Evolutionary conservation across 2,113 vertebrate genomes (phyloP).

Genomic region (Eulacestoma nigropectus): DNA sequence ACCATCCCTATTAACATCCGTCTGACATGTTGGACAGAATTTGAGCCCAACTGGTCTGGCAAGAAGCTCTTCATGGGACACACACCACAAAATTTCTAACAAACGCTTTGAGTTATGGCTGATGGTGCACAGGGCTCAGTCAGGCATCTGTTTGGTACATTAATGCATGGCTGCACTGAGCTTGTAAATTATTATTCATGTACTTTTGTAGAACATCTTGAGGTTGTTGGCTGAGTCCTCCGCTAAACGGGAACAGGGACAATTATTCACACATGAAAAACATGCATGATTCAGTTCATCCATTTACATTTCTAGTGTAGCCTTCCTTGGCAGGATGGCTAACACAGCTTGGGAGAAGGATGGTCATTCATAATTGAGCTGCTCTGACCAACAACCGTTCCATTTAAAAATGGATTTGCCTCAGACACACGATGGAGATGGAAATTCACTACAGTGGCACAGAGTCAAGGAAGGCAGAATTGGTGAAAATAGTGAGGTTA

Average conservation of each 20-base stretch:
- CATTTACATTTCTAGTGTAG: neutral
- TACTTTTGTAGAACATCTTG: neutral
- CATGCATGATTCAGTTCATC: neutral
- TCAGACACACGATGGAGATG: neutral
- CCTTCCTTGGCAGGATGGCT: neutral
- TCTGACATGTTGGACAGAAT: neutral
- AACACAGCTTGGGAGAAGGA: neutral
- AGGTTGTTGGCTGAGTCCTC: neutral
- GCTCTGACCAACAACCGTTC: neutral
- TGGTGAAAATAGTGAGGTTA: neutral
- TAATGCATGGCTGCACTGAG: neutral
- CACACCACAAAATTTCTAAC: neutral
- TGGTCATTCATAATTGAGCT: neutral
- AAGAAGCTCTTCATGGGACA: neutral
- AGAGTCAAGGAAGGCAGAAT: neutral
- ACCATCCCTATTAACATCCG: neutral
- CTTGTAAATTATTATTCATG: neutral
- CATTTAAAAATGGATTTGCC: neutral
- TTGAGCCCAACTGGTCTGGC: neutral
- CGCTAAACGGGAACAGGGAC: neutral
- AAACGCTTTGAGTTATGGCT: neutral
- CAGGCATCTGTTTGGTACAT: neutral
- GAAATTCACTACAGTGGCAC: neutral
- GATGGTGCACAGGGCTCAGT: neutral
- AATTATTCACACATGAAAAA: slow-evolving; percentile 25